Percentiles rank a stretch among this genome's conserved stretches.
Conservation (phyloP, 2,888 invertebrate genomes). For the Callinectes sapidus region DNA sequence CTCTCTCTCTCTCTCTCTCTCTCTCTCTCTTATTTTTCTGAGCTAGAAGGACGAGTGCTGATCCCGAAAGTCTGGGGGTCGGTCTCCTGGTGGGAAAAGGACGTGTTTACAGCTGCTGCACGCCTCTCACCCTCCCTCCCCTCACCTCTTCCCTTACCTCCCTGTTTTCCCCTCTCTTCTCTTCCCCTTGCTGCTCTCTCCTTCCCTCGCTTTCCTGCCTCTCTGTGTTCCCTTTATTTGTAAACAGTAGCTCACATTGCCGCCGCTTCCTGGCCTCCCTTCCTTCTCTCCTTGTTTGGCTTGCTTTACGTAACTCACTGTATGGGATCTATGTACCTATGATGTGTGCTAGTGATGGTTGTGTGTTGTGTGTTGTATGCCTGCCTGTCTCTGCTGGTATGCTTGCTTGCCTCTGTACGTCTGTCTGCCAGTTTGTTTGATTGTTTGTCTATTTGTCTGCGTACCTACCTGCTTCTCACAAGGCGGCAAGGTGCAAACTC, state of each 20-base stretch:
- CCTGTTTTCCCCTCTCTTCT: background rate
- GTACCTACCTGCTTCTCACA: background rate
- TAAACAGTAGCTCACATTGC: background rate
- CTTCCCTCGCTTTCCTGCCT: background rate
- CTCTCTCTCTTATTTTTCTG: background rate
- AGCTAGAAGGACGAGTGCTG: background rate
- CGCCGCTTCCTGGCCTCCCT: background rate
- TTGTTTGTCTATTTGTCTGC: constrained; percentile 18
- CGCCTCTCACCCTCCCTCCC: background rate
- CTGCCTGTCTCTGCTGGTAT: too few species aligned
- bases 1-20: background rate
- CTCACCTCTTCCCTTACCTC: background rate
- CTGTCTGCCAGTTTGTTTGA: too few species aligned
- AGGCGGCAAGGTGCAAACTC: too few species aligned
- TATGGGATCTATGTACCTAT: background rate
- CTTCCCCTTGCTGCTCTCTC: background rate
- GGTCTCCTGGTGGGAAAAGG: background rate
- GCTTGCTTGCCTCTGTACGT: too few species aligned
- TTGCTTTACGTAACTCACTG: background rate
- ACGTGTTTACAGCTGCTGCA: constrained; percentile 16
- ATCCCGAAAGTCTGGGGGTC: background rate
- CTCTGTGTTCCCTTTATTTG: constrained; percentile 25
- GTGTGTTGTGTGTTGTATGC: background rate
- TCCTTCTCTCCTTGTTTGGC: background rate
- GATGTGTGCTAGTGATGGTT: background rate